These are phyloP conservation scores for Lasioglossum vierecki DNA, from an alignment of 2,888 invertebrate species.

Conservation along the genomic window DNA sequence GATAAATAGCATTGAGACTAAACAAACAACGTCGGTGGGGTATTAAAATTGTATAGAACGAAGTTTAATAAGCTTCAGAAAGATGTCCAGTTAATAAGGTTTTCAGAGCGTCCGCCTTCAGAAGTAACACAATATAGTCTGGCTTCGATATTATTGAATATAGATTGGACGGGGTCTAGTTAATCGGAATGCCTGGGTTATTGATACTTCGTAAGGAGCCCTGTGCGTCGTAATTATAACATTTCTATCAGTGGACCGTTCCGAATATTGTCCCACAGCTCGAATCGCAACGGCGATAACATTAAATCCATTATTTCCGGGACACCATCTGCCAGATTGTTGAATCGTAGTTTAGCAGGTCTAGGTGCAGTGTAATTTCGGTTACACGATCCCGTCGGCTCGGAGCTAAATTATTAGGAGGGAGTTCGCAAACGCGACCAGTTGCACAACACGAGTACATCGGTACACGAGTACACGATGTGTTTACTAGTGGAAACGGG, in stretches of 20 bases:
- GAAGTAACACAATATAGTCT: background rate
- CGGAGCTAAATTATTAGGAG: background rate
- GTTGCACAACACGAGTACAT: background rate
- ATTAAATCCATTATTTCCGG: background rate
- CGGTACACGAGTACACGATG: background rate
- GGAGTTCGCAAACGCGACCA: background rate
- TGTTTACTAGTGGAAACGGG: background rate
- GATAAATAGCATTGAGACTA: background rate
- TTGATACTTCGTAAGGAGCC: background rate
- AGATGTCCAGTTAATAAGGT: background rate
- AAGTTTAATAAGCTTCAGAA: background rate
- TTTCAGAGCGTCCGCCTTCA: background rate
- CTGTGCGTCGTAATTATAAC: background rate
- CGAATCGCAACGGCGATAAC: background rate
- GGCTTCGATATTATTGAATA: background rate
- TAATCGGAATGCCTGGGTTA: background rate
- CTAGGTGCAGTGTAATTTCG: background rate
- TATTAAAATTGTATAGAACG: background rate
- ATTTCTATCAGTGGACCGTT: no score
- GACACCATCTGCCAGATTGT: conserved; percentile 9
- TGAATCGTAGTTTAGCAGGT: background rate
- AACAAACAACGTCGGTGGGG: background rate
- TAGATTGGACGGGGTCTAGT: background rate
- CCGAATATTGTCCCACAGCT: no score
- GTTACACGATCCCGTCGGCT: background rate